Conservation (phyloP, 2,797 vertebrate species). For the Jordanella pulchra region DNA sequence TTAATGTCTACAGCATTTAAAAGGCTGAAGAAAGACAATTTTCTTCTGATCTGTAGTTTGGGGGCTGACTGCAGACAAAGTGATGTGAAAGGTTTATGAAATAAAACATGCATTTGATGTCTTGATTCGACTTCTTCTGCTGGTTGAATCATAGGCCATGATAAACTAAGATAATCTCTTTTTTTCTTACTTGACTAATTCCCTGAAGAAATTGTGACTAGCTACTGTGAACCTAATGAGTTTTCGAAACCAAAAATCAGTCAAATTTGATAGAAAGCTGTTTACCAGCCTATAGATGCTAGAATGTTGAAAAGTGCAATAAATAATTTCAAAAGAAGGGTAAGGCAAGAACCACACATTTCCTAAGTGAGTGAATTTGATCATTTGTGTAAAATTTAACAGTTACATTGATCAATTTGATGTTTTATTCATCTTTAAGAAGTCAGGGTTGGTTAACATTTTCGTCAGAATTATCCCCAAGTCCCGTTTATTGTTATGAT, state of each 20-base stretch:
- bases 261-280: neutral
- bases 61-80: neutral
- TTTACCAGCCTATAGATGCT: neutral
- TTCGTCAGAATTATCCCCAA: no score
- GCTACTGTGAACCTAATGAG: neutral
- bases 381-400: no score
- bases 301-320: no score
- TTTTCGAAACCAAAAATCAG: neutral
- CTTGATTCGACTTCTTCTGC: neutral
- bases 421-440: no score
- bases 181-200: neutral
- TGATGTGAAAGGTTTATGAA: neutral
- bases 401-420: no score
- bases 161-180: neutral
- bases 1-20: constrained; percentile 5
- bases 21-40: neutral
- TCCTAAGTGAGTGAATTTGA: no score
- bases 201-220: neutral
- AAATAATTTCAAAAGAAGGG: no score
- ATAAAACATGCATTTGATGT: neutral
- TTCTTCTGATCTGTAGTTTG: neutral
- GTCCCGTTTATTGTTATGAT: no score
- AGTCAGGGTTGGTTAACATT: no score
- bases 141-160: neutral
- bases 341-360: no score